Evolutionary conservation across 2,113 vertebrate species (phyloP).

Genomic region (Steatornis caripensis): DNA sequence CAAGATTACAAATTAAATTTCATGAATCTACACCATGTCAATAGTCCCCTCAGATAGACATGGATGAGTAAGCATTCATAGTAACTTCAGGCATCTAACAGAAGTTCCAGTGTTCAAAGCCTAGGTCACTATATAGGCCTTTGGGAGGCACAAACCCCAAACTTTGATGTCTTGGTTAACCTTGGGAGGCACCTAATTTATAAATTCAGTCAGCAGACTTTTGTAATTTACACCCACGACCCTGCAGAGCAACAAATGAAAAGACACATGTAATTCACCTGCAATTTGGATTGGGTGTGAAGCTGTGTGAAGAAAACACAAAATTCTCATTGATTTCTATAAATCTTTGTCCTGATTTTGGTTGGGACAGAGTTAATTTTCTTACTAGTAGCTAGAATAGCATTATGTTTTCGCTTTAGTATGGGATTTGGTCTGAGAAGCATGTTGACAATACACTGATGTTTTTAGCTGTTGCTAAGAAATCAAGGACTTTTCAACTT

Average conservation of each 20-base stretch:
- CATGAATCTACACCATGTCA: not conserved
- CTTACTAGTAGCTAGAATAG: too few species aligned
- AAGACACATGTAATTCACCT: not conserved
- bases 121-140: not conserved
- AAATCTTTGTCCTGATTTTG: too few species aligned
- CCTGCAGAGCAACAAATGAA: not conserved
- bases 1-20: not conserved
- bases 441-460: too few species aligned
- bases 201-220: not conserved
- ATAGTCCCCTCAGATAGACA: not conserved
- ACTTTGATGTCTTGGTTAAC: not conserved
- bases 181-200: not conserved
- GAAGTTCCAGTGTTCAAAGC: not conserved
- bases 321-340: not conserved
- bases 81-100: not conserved
- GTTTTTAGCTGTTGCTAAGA: too few species aligned
- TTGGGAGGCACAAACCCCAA: not conserved
- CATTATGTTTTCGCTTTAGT: too few species aligned
- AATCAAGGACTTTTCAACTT: too few species aligned
- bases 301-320: not conserved
- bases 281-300: not conserved
- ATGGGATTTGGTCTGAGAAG: too few species aligned
- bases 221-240: not conserved
- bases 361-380: too few species aligned
- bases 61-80: not conserved